A percentile compares a stretch with the other conserved stretches of the same genome.
Evolutionary conservation across 1,140 invertebrate species (phyloP).

Genomic region (Pseudomyrmex sp.): DNA sequence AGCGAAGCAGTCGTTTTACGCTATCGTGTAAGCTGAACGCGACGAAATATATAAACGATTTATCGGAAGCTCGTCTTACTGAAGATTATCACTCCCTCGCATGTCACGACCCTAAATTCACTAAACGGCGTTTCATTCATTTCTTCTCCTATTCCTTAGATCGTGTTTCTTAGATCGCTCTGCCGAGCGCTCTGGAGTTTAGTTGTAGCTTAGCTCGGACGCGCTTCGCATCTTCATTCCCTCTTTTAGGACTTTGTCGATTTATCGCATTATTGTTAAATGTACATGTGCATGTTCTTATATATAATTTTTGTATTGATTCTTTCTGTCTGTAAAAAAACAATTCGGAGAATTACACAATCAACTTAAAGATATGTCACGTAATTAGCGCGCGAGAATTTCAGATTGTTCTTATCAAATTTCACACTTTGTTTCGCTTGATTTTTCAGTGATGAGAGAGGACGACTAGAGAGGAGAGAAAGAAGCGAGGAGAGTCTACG

Average conservation of each 20-base stretch:
- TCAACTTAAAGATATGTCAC: too few species aligned
- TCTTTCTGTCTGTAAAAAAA: too few species aligned
- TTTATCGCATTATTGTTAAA: too few species aligned
- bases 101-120: constrained; percentile 11
- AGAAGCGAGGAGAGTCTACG: too few species aligned
- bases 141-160: background rate
- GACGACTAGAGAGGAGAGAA: too few species aligned
- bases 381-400: too few species aligned
- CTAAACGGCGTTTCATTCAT: background rate
- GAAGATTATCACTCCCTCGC: background rate
- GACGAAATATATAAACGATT: constrained; percentile 27
- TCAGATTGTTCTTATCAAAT: background rate
- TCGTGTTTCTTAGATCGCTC: constrained; percentile 39
- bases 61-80: constrained; percentile 9
- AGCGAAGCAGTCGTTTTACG: background rate
- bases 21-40: background rate
- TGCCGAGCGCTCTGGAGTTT: background rate
- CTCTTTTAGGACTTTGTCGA: background rate
- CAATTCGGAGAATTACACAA: too few species aligned
- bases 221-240: background rate
- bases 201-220: constrained; percentile 16
- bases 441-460: constrained; percentile 74
- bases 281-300: too few species aligned
- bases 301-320: too few species aligned
- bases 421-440: background rate